Base-by-base conservation (phyloP, 2,113 vertebrate species). In the Sander vitreus region DNA sequence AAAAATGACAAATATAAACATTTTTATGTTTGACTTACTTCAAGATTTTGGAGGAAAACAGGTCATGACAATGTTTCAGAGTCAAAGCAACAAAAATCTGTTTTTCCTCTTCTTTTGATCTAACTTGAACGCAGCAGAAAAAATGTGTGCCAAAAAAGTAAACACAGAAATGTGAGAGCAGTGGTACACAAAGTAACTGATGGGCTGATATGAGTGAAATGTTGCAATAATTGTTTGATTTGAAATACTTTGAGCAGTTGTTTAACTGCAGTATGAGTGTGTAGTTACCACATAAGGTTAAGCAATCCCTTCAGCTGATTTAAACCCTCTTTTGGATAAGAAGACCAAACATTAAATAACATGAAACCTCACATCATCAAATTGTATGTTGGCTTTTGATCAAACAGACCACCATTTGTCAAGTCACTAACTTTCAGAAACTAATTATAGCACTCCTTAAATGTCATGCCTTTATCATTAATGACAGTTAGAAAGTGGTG, bases 391-490 rank as follows among this genome's bases (percentile, higher is more conserved):
- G 76, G 54, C 69, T 87, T 71, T 55, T 79, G 19, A 91, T 88
- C 76, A 87, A 89, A 85, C 62, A 62, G n/a, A 50, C 68, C 66
- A 48, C 39, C 45, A 23, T 88, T 75, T 8, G 19, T 78, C 84
- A 15, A 50, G 70, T 81, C 60, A 65, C 73, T 68, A 71, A 63
- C 59, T 72, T 89, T 91, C 25, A 85, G 67, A 82, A 60, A 58
- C 57, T 88, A 86, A 90, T 88, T 85, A 87, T 63, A 86, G 78
- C 10, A 10, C 73, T 70, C 19, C 54, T 80, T 74, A 88, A 88
- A 91, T 72, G 73, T 60, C 47, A 58, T 23, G 25, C 76, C 74
- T 83, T 83, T 48, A 89, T 93, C 80, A 50, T 88, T 89, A 88
- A 87, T 80, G 75, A 47, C 43, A 18, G 12, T 71, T 70, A 33